Evolutionary conservation across 2,797 vertebrate species (phyloP).

Genomic region (Chelonia mydas): DNA sequence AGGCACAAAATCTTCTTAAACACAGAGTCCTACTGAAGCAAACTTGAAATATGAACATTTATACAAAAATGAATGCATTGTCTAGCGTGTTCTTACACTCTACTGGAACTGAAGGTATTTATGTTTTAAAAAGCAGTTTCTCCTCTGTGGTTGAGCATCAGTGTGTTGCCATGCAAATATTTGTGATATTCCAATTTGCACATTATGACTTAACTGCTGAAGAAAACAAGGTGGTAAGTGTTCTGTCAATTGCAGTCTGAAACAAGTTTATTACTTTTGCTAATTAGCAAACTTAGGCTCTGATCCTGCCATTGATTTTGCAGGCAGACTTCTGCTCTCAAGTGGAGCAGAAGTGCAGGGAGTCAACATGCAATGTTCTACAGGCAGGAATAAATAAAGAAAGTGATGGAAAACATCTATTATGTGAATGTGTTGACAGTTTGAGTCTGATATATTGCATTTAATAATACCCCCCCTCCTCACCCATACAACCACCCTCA

Average conservation of each 20-base stretch:
- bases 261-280: slow-evolving; percentile 36
- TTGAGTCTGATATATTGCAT: not conserved
- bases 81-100: not conserved
- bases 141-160: slow-evolving; percentile 20
- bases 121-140: slow-evolving; percentile 11
- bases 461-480: slow-evolving; percentile 2
- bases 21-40: not conserved
- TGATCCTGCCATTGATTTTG: slow-evolving; percentile 37
- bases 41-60: not conserved
- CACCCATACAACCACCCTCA: not conserved
- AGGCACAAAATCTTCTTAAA: not conserved
- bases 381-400: not conserved
- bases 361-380: not conserved
- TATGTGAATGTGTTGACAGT: not conserved
- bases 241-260: not conserved
- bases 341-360: not conserved
- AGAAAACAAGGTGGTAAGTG: slow-evolving; percentile 56
- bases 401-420: not conserved
- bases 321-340: not conserved
- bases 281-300: slow-evolving; percentile 18
- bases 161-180: slow-evolving; percentile 13
- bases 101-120: not conserved
- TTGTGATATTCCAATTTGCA: slow-evolving; percentile 50
- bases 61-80: not conserved
- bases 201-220: slow-evolving; percentile 74